A percentile compares a stretch with the other conserved stretches of the same genome.
Evolutionary conservation across 1,140 invertebrate genomes (phyloP).

Genomic region (Wasmannia auropunctata): DNA sequence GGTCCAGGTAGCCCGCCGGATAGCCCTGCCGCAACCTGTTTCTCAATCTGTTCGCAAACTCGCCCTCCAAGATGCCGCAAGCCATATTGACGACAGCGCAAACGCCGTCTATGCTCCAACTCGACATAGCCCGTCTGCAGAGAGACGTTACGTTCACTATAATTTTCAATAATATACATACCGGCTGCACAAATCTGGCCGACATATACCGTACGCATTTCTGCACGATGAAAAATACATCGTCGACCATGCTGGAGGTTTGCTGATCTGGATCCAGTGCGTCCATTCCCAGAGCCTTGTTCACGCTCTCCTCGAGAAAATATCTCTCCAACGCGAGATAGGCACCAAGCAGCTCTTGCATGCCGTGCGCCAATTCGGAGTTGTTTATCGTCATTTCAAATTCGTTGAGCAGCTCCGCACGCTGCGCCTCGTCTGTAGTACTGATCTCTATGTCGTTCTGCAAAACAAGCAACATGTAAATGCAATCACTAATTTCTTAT

Average conservation of each 20-base stretch:
- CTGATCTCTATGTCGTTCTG: slow-evolving; percentile 90
- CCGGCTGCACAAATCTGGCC: neutral
- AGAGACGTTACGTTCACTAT: slow-evolving; percentile 41
- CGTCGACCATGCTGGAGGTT: slow-evolving; percentile 97
- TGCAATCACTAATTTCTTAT: neutral
- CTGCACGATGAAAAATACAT: slow-evolving; percentile 98
- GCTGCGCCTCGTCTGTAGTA: slow-evolving; percentile 86
- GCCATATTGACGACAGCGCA: slow-evolving; percentile 99
- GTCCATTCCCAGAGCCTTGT: slow-evolving; percentile 97
- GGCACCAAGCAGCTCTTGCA: slow-evolving; percentile 96
- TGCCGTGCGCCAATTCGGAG: slow-evolving; percentile 92
- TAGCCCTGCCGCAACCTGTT: slow-evolving; percentile 93
- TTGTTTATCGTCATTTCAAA: slow-evolving; percentile 91
- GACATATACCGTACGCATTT: slow-evolving; percentile 94
- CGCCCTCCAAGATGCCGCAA: slow-evolving; percentile 94
- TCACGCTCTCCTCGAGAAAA: slow-evolving; percentile 98
- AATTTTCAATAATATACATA: slow-evolving; percentile 29
- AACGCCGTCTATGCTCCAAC: slow-evolving; percentile 96
- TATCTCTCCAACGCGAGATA: slow-evolving; percentile 98
- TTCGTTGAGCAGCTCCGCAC: slow-evolving; percentile 85
- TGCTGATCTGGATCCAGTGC: slow-evolving; percentile 89
- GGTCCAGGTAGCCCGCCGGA: slow-evolving; percentile 93
- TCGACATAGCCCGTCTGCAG: slow-evolving; percentile 92
- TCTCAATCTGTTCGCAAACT: slow-evolving; percentile 92
- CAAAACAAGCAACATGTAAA: slow-evolving; percentile 33